These are phyloP conservation scores for Siniperca chuatsi DNA, from an alignment of 2,113 vertebrate species.

Conservation along the genomic window DNA sequence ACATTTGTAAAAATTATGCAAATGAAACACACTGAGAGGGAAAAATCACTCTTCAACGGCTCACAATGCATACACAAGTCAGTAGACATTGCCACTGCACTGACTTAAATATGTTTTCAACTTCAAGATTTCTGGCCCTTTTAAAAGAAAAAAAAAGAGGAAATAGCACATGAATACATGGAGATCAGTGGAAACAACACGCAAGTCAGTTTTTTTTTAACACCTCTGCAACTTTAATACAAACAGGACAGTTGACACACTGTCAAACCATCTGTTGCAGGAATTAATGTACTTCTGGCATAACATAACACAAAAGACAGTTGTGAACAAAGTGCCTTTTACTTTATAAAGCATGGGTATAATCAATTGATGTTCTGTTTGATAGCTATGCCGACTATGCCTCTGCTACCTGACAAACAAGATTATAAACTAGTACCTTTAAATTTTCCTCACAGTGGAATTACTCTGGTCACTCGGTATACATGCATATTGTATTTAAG, in stretches of 20 bases:
- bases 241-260: not conserved
- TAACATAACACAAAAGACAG: not conserved
- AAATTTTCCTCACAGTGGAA: not conserved
- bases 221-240: not conserved
- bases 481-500: not conserved
- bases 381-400: not conserved
- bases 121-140: not conserved
- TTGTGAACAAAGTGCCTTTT: not conserved
- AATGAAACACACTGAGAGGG: not conserved
- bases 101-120: not conserved
- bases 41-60: not conserved
- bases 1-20: not conserved
- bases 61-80: not conserved
- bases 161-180: not conserved
- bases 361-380: not conserved
- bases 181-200: too few relatives aligned
- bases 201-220: not conserved
- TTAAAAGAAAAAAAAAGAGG: not conserved
- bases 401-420: not conserved
- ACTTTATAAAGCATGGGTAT: not conserved
- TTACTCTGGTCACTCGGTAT: not conserved
- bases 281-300: not conserved
- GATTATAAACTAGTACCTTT: conserved; percentile 8
- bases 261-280: not conserved
- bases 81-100: not conserved